Evolutionary conservation across 2,888 invertebrate species (phyloP).

Genomic region (Drosophila bunnanda): DNA sequence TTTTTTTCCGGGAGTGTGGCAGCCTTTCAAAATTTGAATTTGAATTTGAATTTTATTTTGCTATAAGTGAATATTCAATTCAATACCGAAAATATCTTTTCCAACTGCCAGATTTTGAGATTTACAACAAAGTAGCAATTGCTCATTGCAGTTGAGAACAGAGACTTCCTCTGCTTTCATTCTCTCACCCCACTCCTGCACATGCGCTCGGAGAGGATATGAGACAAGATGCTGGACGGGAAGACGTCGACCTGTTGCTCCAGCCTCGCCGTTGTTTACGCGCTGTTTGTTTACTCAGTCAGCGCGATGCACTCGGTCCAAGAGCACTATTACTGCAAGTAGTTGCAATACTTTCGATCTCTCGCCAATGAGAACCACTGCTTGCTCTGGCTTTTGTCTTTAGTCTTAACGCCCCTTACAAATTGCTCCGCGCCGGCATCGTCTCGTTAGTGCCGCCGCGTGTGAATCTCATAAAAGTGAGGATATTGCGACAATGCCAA

Average conservation of each 20-base stretch:
- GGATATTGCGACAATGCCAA: conserved; percentile 18
- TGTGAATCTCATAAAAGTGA: conserved; percentile 32
- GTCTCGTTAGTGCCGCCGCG: conserved; percentile 25
- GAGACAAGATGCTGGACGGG: conserved; percentile 35
- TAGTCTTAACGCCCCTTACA: not conserved
- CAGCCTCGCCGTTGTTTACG: conserved; percentile 37
- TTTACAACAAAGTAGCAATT: no score
- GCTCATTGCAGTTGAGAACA: not conserved
- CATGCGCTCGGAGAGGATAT: conserved; percentile 32
- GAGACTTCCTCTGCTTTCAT: no score
- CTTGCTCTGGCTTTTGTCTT: not conserved
- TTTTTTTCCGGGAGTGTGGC: not conserved
- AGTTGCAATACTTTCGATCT: conserved; percentile 1
- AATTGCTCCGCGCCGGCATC: conserved; percentile 14
- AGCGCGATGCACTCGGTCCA: conserved; percentile 50
- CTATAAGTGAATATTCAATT: not conserved
- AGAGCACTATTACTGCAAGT: conserved; percentile 43
- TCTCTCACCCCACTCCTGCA: conserved; percentile 5
- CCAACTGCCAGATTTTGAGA: not conserved
- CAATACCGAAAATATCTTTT: not conserved
- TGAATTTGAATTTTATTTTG: not conserved
- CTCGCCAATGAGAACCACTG: conserved; percentile 9
- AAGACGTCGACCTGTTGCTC: conserved; percentile 42
- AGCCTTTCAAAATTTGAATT: not conserved
- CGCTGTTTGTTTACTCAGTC: conserved; percentile 60